Evolutionary conservation across 2,797 vertebrate species (phyloP).

Genomic region (Odontamblyopus rebecca): DNA sequence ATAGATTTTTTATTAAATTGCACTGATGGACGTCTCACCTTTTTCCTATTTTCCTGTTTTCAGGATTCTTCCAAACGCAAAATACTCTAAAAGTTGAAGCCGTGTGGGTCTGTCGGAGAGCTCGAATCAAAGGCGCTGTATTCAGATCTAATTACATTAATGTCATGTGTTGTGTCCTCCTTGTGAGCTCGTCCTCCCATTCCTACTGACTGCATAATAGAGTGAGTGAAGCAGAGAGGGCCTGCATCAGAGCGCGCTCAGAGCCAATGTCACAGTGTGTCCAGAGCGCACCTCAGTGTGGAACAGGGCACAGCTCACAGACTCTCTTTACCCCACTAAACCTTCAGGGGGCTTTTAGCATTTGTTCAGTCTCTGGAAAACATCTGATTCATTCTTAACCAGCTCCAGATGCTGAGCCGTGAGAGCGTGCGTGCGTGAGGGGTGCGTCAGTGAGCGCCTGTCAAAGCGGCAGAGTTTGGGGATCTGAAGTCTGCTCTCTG

Average conservation of each 20-base stretch:
- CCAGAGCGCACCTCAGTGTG: constrained; percentile 65
- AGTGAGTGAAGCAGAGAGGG: constrained; percentile 65
- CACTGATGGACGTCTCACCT: not conserved
- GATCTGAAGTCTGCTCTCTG: constrained; percentile 52
- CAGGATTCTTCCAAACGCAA: not conserved
- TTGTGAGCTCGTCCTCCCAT: constrained; percentile 71
- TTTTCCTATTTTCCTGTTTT: not conserved
- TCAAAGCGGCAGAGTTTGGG: constrained; percentile 63
- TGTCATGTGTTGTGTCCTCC: constrained; percentile 71
- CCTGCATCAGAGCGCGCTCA: constrained; percentile 41
- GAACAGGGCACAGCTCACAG: constrained; percentile 64
- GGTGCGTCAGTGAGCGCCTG: constrained; percentile 58
- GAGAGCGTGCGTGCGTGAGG: constrained; percentile 64
- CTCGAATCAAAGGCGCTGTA: constrained; percentile 53
- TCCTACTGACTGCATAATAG: constrained; percentile 76
- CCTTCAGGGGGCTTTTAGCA: constrained; percentile 85
- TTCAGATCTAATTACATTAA: constrained; percentile 71
- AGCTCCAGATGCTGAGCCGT: constrained; percentile 81
- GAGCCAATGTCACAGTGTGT: constrained; percentile 50
- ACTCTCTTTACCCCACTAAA: constrained; percentile 76
- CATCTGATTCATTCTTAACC: constrained; percentile 90
- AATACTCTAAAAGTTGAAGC: constrained; percentile 10
- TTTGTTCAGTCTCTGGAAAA: constrained; percentile 85
- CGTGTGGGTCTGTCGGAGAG: constrained; percentile 23
- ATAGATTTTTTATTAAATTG: not conserved